Percentiles rank a stretch among this genome's conserved stretches.
Conservation (phyloP, 2,888 invertebrate species). For the Dasypolia templi region DNA sequence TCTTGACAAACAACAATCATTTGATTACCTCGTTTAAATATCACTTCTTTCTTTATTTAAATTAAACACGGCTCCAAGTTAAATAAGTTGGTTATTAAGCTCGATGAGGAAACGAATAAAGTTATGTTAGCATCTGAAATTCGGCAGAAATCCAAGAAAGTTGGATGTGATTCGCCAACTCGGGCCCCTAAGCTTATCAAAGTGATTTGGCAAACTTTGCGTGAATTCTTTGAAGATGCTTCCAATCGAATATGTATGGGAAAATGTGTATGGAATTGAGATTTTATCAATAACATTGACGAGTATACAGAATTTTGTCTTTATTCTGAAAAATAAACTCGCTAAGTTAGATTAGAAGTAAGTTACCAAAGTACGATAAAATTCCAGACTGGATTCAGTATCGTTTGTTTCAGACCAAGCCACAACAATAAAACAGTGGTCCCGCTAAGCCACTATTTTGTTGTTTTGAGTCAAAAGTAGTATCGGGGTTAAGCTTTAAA, state of each 20-base stretch:
- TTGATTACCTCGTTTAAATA: slow-evolving; percentile 46
- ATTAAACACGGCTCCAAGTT: slow-evolving; percentile 65
- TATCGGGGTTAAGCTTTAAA: slow-evolving; percentile 50
- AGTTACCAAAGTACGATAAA: slow-evolving; percentile 21
- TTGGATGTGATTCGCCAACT: slow-evolving; percentile 81
- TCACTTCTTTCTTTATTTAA: slow-evolving; percentile 64
- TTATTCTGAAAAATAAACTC: slow-evolving; percentile 4
- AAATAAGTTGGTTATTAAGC: slow-evolving; percentile 77
- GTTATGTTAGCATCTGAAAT: slow-evolving; percentile 79
- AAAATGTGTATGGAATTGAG: slow-evolving; percentile 67
- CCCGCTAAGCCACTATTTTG: slow-evolving; percentile 24
- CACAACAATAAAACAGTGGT: slow-evolving; percentile 35
- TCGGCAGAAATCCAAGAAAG: slow-evolving; percentile 86
- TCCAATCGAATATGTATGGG: slow-evolving; percentile 69
- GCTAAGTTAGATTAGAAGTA: slow-evolving; percentile 5
- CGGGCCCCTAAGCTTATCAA: slow-evolving; percentile 80
- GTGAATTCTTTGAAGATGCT: slow-evolving; percentile 79
- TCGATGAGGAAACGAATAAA: slow-evolving; percentile 78
- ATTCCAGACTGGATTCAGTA: slow-evolving; percentile 10
- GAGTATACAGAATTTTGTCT: slow-evolving; percentile 2
- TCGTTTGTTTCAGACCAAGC: slow-evolving; percentile 18
- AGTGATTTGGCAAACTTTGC: slow-evolving; percentile 87
- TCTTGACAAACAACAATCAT: slow-evolving; percentile 31
- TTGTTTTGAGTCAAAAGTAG: slow-evolving; percentile 48
- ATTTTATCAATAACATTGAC: slow-evolving; percentile 32